Evolutionary conservation across 2,113 vertebrate species (phyloP), one percentile per base, ranked within the genome.

Genomic region (Promerops cafer): DNA sequence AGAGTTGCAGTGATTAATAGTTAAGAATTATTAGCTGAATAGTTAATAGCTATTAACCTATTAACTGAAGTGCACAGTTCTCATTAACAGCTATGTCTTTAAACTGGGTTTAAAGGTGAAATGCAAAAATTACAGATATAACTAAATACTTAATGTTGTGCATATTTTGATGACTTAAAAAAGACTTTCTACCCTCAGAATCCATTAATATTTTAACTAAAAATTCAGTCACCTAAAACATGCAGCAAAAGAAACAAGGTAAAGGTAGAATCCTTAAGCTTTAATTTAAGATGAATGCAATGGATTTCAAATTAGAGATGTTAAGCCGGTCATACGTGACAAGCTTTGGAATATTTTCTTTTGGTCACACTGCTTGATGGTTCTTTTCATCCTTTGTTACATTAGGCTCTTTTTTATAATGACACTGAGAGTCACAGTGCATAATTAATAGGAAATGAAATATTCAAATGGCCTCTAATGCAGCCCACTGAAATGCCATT

Each of bases 391-490:
- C 99, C 99, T 99, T 99, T 99, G 99, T 99, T 99, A 99, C 98
- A 98, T 99, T 99, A 99, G 98, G 99, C 97, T 98, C 98, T 98
- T 99, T 99, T 98, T 98, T 99, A 98, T 99, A 99, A 99, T 99
- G 99, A 99, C 99, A 99, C 98, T 99, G 98, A 99, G 99, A 99
- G 99, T 99, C 99, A 99, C 99, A 99, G 99, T 99, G 99, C 99
- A 99, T 99, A 99, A 99, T 99, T 99, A 99, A 99, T 99, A 99
- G 99, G 99, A 99, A 99, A 99, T 99, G 99, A 99, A 99, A 99
- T 99, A 99, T 99, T 99, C 99, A 99, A 99, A 99, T 99, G 98
- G 99, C 98, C 98, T 98, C 99, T 99, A 99, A 99, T 99, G 99
- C 98, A 99, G 99, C 98, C 98, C 98, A 98, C 98, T 98, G 98